Evolutionary conservation across 2,888 invertebrate species (phyloP).

Genomic region (Acleris literana): DNA sequence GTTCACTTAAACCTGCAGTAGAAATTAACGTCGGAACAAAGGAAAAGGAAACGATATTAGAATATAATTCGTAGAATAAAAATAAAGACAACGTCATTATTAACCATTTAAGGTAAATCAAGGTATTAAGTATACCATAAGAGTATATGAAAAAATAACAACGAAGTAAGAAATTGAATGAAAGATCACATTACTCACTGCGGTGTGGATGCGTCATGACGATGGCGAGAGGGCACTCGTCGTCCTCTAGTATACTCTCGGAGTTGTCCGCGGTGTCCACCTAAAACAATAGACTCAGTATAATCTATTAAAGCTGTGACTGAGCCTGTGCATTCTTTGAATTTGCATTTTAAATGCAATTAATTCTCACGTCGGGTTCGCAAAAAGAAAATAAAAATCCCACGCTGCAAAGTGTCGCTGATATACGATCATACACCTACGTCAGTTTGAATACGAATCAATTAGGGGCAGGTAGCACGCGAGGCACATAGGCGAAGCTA

Average conservation of each 20-base stretch:
- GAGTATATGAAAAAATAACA: no score
- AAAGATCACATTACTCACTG: conserved; percentile 85
- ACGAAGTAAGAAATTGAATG: conserved; percentile 26
- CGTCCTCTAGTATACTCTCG: conserved; percentile 97
- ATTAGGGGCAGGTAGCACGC: background rate
- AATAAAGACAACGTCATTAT: no score
- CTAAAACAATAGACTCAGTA: conserved; percentile 52
- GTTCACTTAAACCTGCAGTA: background rate
- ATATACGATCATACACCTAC: background rate
- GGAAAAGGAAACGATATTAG: no score
- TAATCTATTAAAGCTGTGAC: background rate
- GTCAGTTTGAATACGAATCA: background rate
- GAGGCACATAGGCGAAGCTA: background rate
- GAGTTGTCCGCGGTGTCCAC: conserved; percentile 88
- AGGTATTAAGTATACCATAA: no score
- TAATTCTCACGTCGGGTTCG: background rate
- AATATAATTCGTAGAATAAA: no score
- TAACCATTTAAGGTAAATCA: no score
- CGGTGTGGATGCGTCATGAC: conserved; percentile 94
- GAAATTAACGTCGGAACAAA: background rate
- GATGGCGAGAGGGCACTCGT: conserved; percentile 98
- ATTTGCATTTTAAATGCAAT: background rate
- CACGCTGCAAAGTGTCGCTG: background rate
- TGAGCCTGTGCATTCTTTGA: background rate
- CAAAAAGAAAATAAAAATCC: background rate